phyloP scores from a whole-genome alignment of 2,797 vertebrate genomes.

The Botia almorhae region DNA sequence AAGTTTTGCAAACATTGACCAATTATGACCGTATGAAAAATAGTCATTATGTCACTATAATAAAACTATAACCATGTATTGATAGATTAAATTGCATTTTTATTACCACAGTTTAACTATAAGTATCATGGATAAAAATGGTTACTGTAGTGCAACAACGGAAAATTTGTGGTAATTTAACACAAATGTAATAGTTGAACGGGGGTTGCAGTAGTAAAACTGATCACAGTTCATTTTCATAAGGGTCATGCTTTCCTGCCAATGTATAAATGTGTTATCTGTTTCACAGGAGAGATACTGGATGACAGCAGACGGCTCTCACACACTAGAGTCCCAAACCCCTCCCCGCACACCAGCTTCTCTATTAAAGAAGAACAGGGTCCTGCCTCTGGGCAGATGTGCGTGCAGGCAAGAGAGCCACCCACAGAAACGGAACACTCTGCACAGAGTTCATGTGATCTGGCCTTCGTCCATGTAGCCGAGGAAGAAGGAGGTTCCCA shows the following conservation, averaged over 20 bases:
- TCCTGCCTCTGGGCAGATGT: constrained; percentile 55
- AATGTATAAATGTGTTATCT: constrained; percentile 3
- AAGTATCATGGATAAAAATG: too few relatives aligned
- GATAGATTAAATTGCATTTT: too few relatives aligned
- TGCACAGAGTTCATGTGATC: constrained; percentile 69
- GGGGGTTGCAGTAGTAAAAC: not conserved
- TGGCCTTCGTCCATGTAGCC: constrained; percentile 72
- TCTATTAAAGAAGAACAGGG: constrained; percentile 81
- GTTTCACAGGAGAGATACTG: constrained; percentile 52
- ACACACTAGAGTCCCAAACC: constrained; percentile 57
- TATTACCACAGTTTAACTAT: too few relatives aligned
- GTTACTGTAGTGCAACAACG: too few relatives aligned
- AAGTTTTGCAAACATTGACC: too few relatives aligned
- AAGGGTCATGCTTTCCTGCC: not conserved
- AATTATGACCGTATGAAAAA: too few relatives aligned
- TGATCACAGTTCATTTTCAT: not conserved
- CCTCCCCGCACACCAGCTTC: constrained; percentile 60
- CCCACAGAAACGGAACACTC: constrained; percentile 65
- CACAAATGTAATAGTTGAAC: too few relatives aligned
- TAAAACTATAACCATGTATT: too few relatives aligned
- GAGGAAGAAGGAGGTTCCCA: constrained; percentile 71
- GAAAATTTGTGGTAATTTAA: too few relatives aligned
- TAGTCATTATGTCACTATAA: too few relatives aligned
- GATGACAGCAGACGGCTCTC: constrained; percentile 65
- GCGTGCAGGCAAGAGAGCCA: constrained; percentile 55